These are phyloP conservation scores for Gallinago media DNA, from an alignment of 2,113 vertebrate genomes.

Conservation along the genomic window DNA sequence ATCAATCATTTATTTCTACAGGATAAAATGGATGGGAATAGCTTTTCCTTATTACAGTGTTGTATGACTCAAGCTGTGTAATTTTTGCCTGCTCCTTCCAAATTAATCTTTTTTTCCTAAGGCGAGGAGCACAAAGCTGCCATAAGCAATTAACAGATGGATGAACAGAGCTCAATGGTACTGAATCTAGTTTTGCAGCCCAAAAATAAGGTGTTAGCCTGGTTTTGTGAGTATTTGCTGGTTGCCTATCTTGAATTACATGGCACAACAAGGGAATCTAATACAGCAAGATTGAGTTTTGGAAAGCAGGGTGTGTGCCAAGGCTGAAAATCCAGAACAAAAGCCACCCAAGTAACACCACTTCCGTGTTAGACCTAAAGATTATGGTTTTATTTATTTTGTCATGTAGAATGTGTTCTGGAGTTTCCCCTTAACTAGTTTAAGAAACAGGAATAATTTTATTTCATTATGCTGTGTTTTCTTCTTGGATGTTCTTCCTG, in stretches of 20 bases:
- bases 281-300: not conserved
- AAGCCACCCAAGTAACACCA: not conserved
- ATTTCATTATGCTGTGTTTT: not conserved
- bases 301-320: not conserved
- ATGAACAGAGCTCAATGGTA: not conserved
- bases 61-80: not conserved
- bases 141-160: not conserved
- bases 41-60: not conserved
- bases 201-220: not conserved
- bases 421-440: not conserved
- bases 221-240: not conserved
- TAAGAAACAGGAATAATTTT: not conserved
- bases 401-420: not conserved
- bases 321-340: not conserved
- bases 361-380: not conserved
- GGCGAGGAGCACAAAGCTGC: not conserved
- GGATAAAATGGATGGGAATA: not conserved
- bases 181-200: not conserved
- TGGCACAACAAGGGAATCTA: not conserved
- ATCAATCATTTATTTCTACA: not conserved
- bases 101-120: not conserved
- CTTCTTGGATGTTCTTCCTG: not conserved
- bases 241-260: not conserved
- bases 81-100: not conserved
- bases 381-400: not conserved